Percentiles rank a stretch among this genome's conserved stretches.
Conservation (phyloP, 2,888 invertebrate species). For the Mactromeris polynyma region DNA sequence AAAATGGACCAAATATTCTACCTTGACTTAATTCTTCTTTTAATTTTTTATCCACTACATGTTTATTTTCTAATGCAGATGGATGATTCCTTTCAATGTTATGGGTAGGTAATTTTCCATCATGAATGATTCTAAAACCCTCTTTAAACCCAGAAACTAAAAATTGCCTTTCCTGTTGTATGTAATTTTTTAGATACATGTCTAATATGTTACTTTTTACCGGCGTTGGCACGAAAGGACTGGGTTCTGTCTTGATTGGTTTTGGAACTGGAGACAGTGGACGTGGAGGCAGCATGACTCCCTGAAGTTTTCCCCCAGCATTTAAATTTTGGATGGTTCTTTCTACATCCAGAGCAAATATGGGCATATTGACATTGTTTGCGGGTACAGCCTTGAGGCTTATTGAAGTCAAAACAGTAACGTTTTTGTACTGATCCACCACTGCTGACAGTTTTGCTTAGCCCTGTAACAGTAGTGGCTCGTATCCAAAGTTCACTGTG, state of each 20-base stretch:
- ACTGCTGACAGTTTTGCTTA: neutral
- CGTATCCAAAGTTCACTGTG: neutral
- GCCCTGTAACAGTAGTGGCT: slow-evolving; percentile 28
- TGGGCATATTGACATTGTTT: slow-evolving; percentile 14
- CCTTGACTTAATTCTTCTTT: neutral
- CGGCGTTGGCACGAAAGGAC: slow-evolving; percentile 30
- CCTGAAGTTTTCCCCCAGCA: slow-evolving; percentile 21
- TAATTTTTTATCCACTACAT: slow-evolving; percentile 12
- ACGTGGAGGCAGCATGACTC: neutral
- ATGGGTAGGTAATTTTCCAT: neutral
- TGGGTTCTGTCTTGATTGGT: neutral
- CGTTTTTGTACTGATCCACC: no score
- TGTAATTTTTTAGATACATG: slow-evolving; percentile 22
- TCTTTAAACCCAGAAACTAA: slow-evolving; percentile 27
- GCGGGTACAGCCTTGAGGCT: slow-evolving; percentile 25
- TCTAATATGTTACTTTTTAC: slow-evolving; percentile 36
- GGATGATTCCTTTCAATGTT: slow-evolving; percentile 23
- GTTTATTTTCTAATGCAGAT: slow-evolving; percentile 22
- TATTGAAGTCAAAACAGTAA: slow-evolving; percentile 31
- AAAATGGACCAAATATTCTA: slow-evolving; percentile 33
- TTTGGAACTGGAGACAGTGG: no score
- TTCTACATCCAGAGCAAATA: slow-evolving; percentile 28
- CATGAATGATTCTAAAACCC: slow-evolving; percentile 25
- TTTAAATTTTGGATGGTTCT: slow-evolving; percentile 38
- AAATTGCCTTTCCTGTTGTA: neutral